Conservation (phyloP, 2,113 vertebrate genomes). For the Pteruthius melanotis region DNA sequence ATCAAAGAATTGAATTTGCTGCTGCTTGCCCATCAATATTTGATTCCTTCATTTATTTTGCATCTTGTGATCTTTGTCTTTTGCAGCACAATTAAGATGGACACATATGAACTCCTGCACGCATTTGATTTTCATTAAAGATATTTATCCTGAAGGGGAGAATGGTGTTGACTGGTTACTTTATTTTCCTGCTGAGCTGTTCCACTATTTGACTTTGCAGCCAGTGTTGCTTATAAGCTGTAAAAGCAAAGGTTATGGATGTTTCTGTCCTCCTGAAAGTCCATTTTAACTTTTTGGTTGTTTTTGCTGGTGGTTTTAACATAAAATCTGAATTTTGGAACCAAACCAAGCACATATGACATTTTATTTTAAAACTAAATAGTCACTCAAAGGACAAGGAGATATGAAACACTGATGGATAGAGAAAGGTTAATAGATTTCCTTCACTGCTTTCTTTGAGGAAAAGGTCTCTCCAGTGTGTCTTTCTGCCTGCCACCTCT, state of each 20-base stretch:
- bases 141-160: background rate
- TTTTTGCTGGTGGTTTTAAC: background rate
- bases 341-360: background rate
- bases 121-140: background rate
- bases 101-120: background rate
- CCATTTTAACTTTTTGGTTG: background rate
- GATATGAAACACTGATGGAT: background rate
- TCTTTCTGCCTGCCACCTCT: background rate
- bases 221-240: background rate
- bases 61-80: background rate
- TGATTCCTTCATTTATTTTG: background rate
- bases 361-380: background rate
- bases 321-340: background rate
- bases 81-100: background rate
- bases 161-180: background rate
- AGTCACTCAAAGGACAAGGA: conserved; percentile 15
- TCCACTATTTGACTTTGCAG: conserved; percentile 1
- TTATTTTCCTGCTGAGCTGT: background rate
- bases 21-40: background rate
- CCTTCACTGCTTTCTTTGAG: background rate
- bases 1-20: background rate
- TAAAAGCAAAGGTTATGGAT: background rate
- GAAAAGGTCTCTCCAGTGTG: background rate
- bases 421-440: background rate
- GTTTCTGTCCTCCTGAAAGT: background rate